Evolutionary conservation across 2,113 vertebrate genomes (phyloP), one percentile per base, ranked within the genome.

Genomic region (Thermophis baileyi): DNA sequence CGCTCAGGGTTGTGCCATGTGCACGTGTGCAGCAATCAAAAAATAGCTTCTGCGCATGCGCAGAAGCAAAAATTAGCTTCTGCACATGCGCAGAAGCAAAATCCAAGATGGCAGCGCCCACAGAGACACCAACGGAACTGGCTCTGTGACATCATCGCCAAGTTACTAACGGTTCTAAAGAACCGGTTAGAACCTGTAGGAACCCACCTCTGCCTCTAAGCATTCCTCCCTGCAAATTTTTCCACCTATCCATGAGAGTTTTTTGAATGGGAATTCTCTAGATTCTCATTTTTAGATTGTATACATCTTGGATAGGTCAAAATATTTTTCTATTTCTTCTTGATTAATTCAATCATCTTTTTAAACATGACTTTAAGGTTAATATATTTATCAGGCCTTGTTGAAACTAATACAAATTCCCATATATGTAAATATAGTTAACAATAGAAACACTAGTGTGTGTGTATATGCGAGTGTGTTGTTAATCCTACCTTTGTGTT

Each of bases 351-450:
- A 89, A 93, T 90, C 69, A 6, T 10, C 91, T 16, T 10, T 85
- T 30, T 1, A 40, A 40, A 53, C 25, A 92, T 86, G 92, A 81
- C 0, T 55, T 94, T 93, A 92, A 0, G 14, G 10, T 87, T 94
- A 95, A 54, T 90, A 35, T 46, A 85, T 22, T 88, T 18, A 57
- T 2, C 25, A 50, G 51, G 47, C 90, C 54, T 89, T 50, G 40
- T 50, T 85, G 20, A 93, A n/a, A 85, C 27, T 93, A 63, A 96
- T 94, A 90, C 3, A 91, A 89, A 90, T 95, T 89, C 60, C 0
- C 0, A 6, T 6, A 85, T 27, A 89, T 94, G 35, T 30, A 93
- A 11, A 60, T 69, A 94, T 94, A 94, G 95, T 94, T 94, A 94
- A 86, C 57, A 63, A 44, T 94, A 91, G 91, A 92, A 91, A 20